Conservation (phyloP, 1,140 invertebrate genomes). For the Macrosteles quadrilineatus region DNA sequence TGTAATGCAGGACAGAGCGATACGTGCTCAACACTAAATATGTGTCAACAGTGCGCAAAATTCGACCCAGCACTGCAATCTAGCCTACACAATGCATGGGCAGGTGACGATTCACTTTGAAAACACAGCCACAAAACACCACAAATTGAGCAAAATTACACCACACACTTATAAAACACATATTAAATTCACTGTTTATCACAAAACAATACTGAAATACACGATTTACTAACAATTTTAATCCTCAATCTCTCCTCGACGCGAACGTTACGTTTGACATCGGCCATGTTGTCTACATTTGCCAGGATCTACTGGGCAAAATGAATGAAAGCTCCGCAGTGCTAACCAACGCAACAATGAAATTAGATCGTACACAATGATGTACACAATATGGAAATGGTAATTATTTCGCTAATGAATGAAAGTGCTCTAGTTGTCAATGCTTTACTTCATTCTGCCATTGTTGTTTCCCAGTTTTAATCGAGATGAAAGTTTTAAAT, state of each 20-base stretch:
- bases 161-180: neutral
- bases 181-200: conserved; percentile 6
- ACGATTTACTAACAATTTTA: conserved; percentile 71
- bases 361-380: conserved; percentile 11
- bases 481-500: conserved; percentile 1
- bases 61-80: neutral
- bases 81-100: conserved; percentile 31
- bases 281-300: conserved; percentile 81
- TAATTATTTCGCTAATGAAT: conserved; percentile 21
- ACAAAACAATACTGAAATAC: conserved; percentile 34
- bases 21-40: neutral
- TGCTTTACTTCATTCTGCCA: neutral
- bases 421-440: conserved; percentile 4
- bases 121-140: conserved; percentile 6
- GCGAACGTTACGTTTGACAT: conserved; percentile 79
- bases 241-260: conserved; percentile 84
- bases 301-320: neutral
- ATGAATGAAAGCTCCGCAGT: conserved; percentile 21
- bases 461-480: neutral
- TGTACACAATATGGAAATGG: neutral
- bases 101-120: conserved; percentile 31
- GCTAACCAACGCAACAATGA: neutral
- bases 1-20: neutral
- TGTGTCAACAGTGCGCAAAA: neutral
- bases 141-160: conserved; percentile 9